phyloP scores from a whole-genome alignment of 2,888 invertebrate genomes.

The Tipula unca region DNA sequence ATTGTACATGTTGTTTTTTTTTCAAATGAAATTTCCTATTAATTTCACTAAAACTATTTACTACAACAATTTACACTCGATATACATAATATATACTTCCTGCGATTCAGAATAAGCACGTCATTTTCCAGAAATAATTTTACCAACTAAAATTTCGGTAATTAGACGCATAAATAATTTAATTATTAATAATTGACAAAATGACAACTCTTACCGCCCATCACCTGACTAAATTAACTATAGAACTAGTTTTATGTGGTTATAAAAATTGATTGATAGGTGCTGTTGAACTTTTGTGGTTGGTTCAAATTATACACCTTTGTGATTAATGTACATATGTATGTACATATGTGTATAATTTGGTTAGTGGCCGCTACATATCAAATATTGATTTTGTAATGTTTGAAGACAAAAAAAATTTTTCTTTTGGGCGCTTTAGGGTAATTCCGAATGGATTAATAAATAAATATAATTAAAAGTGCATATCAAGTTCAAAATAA shows the following conservation, averaged over 20 bases:
- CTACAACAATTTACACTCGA: neutral
- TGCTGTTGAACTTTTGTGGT: neutral
- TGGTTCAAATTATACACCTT: neutral
- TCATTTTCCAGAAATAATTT: too few relatives aligned
- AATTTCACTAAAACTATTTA: neutral
- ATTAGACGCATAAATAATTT: too few relatives aligned
- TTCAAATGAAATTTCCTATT: neutral
- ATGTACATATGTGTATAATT: neutral
- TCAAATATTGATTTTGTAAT: neutral
- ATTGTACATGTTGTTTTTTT: too few relatives aligned
- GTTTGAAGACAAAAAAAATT: neutral
- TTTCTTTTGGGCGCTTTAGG: neutral
- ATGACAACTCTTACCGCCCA: too few relatives aligned
- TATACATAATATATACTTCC: too few relatives aligned
- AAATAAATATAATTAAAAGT: neutral
- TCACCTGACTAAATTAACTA: neutral
- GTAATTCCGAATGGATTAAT: neutral
- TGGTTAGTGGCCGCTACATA: neutral
- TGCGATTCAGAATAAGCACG: too few relatives aligned
- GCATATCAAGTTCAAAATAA: neutral
- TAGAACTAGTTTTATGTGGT: neutral
- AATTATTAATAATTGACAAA: too few relatives aligned
- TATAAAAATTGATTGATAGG: neutral
- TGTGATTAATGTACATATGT: neutral
- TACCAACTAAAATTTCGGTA: neutral